These are phyloP conservation scores for Bungarus multicinctus DNA, from an alignment of 2,113 vertebrate species.

Conservation along the genomic window DNA sequence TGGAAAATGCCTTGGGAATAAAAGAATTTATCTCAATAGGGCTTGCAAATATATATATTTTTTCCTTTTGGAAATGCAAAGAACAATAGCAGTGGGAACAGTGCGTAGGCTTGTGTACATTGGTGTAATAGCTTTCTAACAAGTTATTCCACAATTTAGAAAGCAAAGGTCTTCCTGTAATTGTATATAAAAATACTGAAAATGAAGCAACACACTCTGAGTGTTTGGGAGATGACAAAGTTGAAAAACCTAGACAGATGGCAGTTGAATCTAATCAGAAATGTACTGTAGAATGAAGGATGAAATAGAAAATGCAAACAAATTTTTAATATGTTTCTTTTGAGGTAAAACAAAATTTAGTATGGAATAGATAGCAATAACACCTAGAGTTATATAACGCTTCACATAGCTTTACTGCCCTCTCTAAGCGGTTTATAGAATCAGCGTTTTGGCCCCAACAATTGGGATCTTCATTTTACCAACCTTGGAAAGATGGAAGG, in stretches of 20 bases:
- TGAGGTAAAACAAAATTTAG: neutral
- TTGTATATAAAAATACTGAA: neutral
- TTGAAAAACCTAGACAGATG: neutral
- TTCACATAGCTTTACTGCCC: neutral
- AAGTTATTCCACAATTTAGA: neutral
- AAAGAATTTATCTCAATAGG: conserved; percentile 27
- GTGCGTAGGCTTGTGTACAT: neutral
- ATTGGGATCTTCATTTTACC: too few relatives aligned
- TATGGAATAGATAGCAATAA: neutral
- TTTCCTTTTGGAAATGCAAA: conserved; percentile 20
- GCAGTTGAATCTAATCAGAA: neutral
- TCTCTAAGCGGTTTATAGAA: neutral
- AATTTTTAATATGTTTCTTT: neutral
- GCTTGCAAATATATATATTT: conserved; percentile 14
- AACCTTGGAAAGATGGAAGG: too few relatives aligned
- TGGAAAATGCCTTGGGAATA: conserved; percentile 27
- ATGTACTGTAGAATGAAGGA: neutral
- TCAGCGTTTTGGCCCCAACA: too few relatives aligned
- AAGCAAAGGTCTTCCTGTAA: neutral
- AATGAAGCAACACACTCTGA: neutral
- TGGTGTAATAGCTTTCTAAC: neutral
- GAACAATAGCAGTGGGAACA: neutral
- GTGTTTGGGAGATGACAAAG: neutral
- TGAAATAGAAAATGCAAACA: neutral
- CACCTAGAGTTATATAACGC: neutral